A percentile compares a stretch with the other conserved stretches of the same genome.
These are phyloP conservation scores for Phyllostomus hastatus DNA, from an alignment of 2,113 vertebrate species.

Conservation along the genomic window DNA sequence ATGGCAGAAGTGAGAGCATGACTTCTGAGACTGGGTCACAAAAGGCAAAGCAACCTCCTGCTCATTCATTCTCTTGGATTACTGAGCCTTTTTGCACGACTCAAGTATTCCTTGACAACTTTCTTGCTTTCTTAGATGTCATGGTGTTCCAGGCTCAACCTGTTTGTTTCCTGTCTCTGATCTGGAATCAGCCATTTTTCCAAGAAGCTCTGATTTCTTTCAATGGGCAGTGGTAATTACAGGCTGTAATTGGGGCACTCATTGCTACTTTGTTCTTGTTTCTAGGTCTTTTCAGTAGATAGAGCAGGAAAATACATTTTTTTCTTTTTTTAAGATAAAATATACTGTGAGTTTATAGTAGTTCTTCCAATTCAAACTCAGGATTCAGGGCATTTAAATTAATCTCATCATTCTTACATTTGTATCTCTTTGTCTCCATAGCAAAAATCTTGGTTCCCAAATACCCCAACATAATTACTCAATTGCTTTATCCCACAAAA, in stretches of 20 bases:
- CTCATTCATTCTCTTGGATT: background rate
- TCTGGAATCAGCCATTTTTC: background rate
- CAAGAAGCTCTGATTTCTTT: background rate
- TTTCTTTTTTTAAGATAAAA: background rate
- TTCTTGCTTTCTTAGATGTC: background rate
- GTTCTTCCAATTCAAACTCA: background rate
- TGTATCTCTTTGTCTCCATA: background rate
- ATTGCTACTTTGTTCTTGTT: background rate
- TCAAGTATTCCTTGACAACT: background rate
- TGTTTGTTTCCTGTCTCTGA: background rate
- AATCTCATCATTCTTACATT: background rate
- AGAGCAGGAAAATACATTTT: background rate
- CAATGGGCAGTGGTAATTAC: background rate
- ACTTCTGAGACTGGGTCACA: background rate
- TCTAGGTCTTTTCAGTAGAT: background rate
- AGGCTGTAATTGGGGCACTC: background rate
- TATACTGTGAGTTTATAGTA: background rate
- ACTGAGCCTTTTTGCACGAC: background rate
- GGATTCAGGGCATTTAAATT: background rate
- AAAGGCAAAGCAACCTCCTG: background rate
- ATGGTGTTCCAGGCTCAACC: background rate
- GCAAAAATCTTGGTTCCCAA: background rate
- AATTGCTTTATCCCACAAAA: background rate
- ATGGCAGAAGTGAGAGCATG: background rate
- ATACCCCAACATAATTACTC: background rate